Conservation (phyloP, 2,113 vertebrate genomes). For the Lepisosteus oculatus region DNA sequence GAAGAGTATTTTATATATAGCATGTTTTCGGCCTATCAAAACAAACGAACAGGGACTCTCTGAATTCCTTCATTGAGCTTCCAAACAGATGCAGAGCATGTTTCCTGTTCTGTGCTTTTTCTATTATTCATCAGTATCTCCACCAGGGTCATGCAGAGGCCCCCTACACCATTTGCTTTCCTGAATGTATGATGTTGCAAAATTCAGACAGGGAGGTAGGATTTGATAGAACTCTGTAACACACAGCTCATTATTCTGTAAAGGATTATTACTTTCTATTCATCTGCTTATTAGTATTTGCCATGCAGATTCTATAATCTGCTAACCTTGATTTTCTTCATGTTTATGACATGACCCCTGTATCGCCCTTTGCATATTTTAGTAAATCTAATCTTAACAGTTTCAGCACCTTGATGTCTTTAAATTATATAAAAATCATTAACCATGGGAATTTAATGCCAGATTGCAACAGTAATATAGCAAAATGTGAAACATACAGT, state of each 20-base stretch:
- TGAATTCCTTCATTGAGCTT: background rate
- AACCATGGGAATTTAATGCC: constrained; percentile 22
- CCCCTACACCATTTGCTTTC: background rate
- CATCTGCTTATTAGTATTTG: background rate
- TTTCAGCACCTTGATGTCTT: background rate
- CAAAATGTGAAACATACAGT: background rate
- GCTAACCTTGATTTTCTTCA: background rate
- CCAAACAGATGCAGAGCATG: background rate
- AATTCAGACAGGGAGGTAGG: background rate
- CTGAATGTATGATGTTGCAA: background rate
- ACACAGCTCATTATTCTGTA: background rate
- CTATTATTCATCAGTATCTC: constrained; percentile 3
- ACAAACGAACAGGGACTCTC: background rate
- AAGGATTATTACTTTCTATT: background rate
- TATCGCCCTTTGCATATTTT: background rate
- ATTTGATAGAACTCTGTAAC: background rate
- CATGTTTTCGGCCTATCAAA: no score
- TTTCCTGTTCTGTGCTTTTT: background rate
- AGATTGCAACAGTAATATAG: background rate
- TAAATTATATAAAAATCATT: background rate
- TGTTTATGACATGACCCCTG: background rate
- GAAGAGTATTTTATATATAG: no score
- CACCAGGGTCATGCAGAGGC: background rate
- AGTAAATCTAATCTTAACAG: background rate
- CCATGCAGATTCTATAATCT: background rate